Evolutionary conservation across 92 coral and sea anemone genomes (phyloP).

Genomic region (Heteractis magnifica): DNA sequence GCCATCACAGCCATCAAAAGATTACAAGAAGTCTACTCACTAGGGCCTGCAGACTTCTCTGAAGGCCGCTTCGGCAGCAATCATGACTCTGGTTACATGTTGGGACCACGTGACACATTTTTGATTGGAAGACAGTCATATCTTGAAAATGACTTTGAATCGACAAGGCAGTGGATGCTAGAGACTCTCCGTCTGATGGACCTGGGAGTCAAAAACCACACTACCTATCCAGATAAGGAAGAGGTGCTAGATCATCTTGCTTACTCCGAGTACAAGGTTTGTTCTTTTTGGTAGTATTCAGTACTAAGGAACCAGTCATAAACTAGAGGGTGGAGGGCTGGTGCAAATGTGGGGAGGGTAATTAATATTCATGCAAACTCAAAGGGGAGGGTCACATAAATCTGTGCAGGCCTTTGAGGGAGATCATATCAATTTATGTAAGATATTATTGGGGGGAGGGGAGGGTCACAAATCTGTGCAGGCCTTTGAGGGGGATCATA

Average conservation of each 20-base stretch:
- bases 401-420: no score
- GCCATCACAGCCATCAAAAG: conserved; percentile 85
- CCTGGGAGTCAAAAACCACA: conserved; percentile 42
- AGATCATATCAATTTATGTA: no score
- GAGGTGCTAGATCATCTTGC: conserved; percentile 89
- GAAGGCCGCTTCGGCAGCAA: conserved; percentile 66
- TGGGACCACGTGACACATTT: conserved; percentile 76
- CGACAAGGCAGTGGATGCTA: conserved; percentile 83
- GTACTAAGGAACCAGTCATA: neutral
- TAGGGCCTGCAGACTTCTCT: conserved; percentile 78
- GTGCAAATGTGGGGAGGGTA: no score
- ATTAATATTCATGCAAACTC: no score
- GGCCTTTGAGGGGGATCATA: no score
- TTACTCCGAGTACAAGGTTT: conserved; percentile 83
- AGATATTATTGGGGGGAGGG: no score
- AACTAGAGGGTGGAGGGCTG: no score
- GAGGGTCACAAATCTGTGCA: no score
- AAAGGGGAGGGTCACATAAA: no score
- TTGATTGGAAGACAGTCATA: conserved; percentile 77
- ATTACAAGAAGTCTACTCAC: conserved; percentile 83
- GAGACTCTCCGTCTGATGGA: conserved; percentile 81
- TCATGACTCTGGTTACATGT: conserved; percentile 26
- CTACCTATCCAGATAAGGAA: conserved; percentile 38
- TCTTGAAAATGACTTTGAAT: conserved; percentile 53
- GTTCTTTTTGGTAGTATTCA: neutral